Evolutionary conservation across 2,113 vertebrate species (phyloP).

Genomic region (Cryptotis parvus): DNA sequence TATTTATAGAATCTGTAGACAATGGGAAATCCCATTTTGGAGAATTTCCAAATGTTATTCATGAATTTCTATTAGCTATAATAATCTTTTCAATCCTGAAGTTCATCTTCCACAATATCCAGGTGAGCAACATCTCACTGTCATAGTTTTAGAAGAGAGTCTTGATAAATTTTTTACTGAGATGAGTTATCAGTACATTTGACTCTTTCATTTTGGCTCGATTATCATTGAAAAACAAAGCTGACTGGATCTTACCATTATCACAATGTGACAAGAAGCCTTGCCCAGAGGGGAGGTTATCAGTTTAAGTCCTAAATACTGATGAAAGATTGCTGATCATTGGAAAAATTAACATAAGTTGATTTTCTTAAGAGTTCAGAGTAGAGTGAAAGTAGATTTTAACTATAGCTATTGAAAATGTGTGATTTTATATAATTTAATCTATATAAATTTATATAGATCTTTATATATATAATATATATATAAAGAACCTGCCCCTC

Average conservation of each 20-base stretch:
- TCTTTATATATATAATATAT: too few species aligned
- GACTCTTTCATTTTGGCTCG: constrained; percentile 65
- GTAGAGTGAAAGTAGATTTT: constrained; percentile 73
- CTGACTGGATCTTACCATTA: constrained; percentile 83
- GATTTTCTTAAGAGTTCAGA: constrained; percentile 64
- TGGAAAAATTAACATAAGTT: constrained; percentile 78
- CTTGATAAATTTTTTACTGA: constrained; percentile 56
- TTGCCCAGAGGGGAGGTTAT: constrained; percentile 84
- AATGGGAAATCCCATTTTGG: background rate
- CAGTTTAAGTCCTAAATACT: constrained; percentile 82
- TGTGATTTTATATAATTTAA: background rate
- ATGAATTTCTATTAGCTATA: background rate
- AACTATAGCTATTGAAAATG: constrained; percentile 46
- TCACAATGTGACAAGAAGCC: constrained; percentile 85
- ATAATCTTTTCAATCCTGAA: background rate
- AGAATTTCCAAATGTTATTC: background rate
- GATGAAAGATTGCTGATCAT: constrained; percentile 82
- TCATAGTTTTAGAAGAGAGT: constrained; percentile 46
- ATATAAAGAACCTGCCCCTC: too few species aligned
- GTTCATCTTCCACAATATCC: background rate
- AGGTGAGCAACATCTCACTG: constrained; percentile 54
- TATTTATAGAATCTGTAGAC: background rate
- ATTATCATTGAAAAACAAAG: constrained; percentile 69
- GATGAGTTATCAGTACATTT: constrained; percentile 60
- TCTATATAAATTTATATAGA: background rate